Base-by-base conservation (phyloP, 2,888 invertebrate species). In the Rhagophthalmus giganteus region DNA sequence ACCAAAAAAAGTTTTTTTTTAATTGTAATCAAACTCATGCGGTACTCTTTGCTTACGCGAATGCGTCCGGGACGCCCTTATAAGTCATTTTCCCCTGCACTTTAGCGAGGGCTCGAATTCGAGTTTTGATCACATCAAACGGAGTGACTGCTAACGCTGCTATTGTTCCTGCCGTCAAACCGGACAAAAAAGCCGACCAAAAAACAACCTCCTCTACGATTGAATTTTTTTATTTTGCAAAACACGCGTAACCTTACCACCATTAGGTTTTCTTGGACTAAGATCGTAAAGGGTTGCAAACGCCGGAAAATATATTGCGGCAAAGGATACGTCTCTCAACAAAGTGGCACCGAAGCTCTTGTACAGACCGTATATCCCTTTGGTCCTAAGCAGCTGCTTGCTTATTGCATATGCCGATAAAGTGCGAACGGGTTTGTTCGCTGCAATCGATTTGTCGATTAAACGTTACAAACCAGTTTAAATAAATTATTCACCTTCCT, bases 101-200 rank as follows among this genome's bases (percentile, higher is more conserved):
- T 73, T 90, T 91, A 54, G 88, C 88, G 55, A 99, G 78, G 1
- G 95, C 90, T 76, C 99, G 99, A 67, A 99, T 80, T 63, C 99
- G 84, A 0, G 99, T 99, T 78, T 99, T 99, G 30, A 99, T 85
- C 51, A 99, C 98, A 78, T 99, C 99, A 68, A 98, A 84, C 0
- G 99, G 99, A 78, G 95, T 99, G 0, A 98, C 99, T 8, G 77
- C 74, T 20, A 96, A 75, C 1, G 98, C 95, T 4, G 95, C 90
- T 13, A 84, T 78, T 2, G 94, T 93, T 7, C 98, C 99, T 15
- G 96, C 89, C n/a, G 79, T 80, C 70, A 91, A 90, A 0, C 99
- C 99, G 10, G 95, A 84, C 20, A 94, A 63, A 77, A 99, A 97
- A 14, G 95, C 94, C 76, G 94, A 94, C 87, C 92, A 95, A 76